A percentile compares a stretch with the other conserved stretches of the same genome.
phyloP scores from a whole-genome alignment of 2,113 vertebrate genomes.

The Macquaria australasica region DNA sequence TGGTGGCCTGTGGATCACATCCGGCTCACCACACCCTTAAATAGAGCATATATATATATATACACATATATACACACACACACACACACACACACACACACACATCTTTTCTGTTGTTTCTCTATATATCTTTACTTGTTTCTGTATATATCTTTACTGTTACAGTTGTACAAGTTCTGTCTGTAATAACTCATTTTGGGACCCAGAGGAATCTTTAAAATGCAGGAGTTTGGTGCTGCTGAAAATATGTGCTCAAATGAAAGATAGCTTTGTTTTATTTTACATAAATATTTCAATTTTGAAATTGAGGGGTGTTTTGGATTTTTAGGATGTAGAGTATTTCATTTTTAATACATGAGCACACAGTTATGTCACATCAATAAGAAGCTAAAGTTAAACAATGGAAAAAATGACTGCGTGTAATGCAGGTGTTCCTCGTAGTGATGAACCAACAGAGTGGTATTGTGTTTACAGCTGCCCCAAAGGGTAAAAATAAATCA shows the following conservation, averaged over 20 bases:
- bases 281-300: neutral
- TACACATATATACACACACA: neutral
- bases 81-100: too few species aligned
- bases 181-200: neutral
- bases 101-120: neutral
- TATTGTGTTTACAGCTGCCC: neutral
- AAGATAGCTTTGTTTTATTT: neutral
- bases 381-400: neutral
- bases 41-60: constrained; percentile 3
- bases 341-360: neutral
- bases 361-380: neutral
- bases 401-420: neutral
- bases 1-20: constrained; percentile 30
- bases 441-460: neutral
- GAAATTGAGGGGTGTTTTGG: neutral
- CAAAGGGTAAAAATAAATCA: neutral
- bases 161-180: neutral
- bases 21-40: constrained; percentile 25
- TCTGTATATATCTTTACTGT: neutral
- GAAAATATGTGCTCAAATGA: neutral
- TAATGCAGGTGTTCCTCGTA: neutral
- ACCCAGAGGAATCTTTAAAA: neutral
- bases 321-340: neutral
- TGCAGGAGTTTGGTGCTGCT: neutral
- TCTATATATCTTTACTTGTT: neutral